Percentiles rank a stretch among this genome's conserved stretches.
Evolutionary conservation across 2,113 vertebrate species (phyloP).

Genomic region (pig (Sus scrofa)): DNA sequence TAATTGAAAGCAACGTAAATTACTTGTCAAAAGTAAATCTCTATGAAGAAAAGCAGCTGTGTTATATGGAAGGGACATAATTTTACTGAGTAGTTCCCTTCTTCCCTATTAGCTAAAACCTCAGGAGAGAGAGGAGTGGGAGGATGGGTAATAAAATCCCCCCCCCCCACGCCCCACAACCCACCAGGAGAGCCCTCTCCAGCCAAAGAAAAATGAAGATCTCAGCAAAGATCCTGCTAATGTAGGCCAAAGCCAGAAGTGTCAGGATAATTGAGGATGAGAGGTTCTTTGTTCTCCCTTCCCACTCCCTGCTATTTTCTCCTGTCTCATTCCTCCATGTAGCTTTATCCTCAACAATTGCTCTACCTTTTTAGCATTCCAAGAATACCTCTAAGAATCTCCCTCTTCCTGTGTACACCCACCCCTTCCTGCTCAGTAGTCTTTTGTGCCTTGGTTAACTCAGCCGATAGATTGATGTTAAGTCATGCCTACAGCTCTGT

Average conservation of each 20-base stretch:
- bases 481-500: background rate
- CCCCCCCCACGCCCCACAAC: too few species aligned
- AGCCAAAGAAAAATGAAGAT: slow-evolving; percentile 47
- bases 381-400: slow-evolving; percentile 43
- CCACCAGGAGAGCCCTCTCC: background rate
- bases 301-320: slow-evolving; percentile 74
- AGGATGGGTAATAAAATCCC: slow-evolving; percentile 7
- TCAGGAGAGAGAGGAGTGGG: background rate
- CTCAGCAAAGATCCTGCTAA: slow-evolving; percentile 58
- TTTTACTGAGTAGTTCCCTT: slow-evolving; percentile 54
- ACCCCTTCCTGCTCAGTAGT: slow-evolving; percentile 58
- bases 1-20: slow-evolving; percentile 74
- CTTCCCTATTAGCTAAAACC: slow-evolving; percentile 55
- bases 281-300: slow-evolving; percentile 63
- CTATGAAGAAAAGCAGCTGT: slow-evolving; percentile 70
- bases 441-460: slow-evolving; percentile 51
- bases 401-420: slow-evolving; percentile 45
- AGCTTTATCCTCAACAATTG: background rate
- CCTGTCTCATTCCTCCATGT: slow-evolving; percentile 9
- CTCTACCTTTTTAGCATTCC: slow-evolving; percentile 73
- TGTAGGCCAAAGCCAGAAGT: slow-evolving; percentile 60
- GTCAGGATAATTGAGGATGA: slow-evolving; percentile 59
- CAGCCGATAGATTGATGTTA: slow-evolving; percentile 29
- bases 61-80: slow-evolving; percentile 31
- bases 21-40: slow-evolving; percentile 60